Conservation (phyloP, 2,113 vertebrate genomes). For the Hirundichthys speculiger region DNA sequence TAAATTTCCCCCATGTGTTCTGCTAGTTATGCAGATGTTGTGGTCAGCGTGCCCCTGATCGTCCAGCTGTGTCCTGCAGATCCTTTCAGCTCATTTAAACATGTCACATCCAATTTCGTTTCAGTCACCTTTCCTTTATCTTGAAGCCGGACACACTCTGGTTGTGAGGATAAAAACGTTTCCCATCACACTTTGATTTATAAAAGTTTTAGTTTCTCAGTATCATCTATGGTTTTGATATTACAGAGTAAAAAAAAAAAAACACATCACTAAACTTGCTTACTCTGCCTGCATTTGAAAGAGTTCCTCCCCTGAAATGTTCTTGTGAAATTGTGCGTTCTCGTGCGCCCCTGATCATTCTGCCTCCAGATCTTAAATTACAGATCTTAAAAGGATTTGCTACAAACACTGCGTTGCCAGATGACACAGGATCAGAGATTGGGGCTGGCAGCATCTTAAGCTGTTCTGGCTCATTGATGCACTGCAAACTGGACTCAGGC, state of each 20-base stretch:
- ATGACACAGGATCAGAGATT: background rate
- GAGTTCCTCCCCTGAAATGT: background rate
- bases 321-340: no score
- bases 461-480: background rate
- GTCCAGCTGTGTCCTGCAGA: constrained; percentile 15
- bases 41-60: background rate
- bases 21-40: constrained; percentile 19
- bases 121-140: no score
- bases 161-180: no score
- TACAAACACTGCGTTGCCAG: background rate
- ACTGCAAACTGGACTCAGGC: background rate
- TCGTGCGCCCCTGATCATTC: no score
- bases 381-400: background rate
- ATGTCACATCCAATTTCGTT: no score
- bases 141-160: no score
- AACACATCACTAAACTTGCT: background rate
- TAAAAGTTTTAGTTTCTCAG: background rate
- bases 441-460: no score
- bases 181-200: background rate
- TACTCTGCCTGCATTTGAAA: background rate
- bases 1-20: background rate
- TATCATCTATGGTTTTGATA: background rate
- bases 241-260: background rate
- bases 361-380: background rate
- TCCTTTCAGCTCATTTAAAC: background rate